Percentiles rank a stretch among this genome's conserved stretches.
phyloP scores from a whole-genome alignment of 2,113 vertebrate species.

The Eretmochelys imbricata region DNA sequence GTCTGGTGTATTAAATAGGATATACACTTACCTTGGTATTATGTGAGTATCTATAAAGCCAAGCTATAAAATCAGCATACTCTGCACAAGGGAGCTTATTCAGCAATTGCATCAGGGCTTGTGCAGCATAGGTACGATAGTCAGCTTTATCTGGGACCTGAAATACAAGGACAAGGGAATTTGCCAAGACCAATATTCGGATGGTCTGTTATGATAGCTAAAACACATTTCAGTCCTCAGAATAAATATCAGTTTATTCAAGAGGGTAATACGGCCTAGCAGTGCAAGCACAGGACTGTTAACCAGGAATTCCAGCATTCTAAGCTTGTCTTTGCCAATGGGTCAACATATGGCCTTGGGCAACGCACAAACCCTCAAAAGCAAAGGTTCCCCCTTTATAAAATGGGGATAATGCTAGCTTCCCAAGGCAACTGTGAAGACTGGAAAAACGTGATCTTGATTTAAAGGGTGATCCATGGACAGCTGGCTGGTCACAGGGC shows the following conservation, averaged over 20 bases:
- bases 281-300: not conserved
- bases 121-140: slow-evolving; percentile 84
- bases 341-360: not conserved
- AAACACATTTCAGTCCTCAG: not conserved
- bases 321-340: not conserved
- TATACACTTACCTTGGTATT: slow-evolving; percentile 81
- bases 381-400: not conserved
- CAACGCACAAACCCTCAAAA: not conserved
- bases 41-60: slow-evolving; percentile 87
- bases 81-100: slow-evolving; percentile 78
- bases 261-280: rapidly evolving
- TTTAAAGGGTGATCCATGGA: not conserved
- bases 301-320: not conserved
- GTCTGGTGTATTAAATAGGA: not conserved
- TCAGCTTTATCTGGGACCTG: slow-evolving; percentile 94
- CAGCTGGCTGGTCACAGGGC: not conserved
- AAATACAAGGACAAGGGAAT: slow-evolving; percentile 32
- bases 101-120: slow-evolving; percentile 85
- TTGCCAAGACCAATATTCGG: rapidly evolving
- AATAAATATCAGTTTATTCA: not conserved
- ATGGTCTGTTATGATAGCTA: not conserved
- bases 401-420: not conserved
- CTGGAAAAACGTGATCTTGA: not conserved
- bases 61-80: slow-evolving; percentile 88
- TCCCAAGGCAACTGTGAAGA: not conserved